Conservation (phyloP, 1,140 invertebrate species). For the Adelges cooleyi region DNA sequence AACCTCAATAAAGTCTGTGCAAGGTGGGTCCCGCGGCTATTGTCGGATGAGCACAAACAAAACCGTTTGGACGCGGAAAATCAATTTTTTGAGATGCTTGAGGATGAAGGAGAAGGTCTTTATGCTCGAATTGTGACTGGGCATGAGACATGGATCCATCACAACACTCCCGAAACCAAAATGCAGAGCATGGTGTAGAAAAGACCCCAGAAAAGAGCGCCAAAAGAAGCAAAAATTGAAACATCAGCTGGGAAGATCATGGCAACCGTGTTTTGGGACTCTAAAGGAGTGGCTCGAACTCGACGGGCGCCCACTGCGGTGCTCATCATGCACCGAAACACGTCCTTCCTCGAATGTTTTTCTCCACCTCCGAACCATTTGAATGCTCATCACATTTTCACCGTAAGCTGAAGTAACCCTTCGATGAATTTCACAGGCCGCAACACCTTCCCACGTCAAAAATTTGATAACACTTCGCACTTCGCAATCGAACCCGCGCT, state of each 20-base stretch:
- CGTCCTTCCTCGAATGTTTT: too few relatives aligned
- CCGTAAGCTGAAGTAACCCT: conserved; percentile 33
- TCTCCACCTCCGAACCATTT: too few relatives aligned
- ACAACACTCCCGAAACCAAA: conserved; percentile 36
- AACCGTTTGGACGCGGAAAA: neutral
- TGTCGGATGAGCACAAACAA: neutral
- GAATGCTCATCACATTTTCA: too few relatives aligned
- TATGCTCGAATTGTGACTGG: conserved; percentile 34
- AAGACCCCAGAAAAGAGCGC: conserved; percentile 24
- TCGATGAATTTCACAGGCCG: too few relatives aligned
- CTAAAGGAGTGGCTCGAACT: conserved; percentile 25
- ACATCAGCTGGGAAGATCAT: conserved; percentile 35
- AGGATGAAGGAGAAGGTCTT: neutral
- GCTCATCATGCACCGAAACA: too few relatives aligned
- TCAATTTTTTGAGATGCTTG: neutral
- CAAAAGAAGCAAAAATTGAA: conserved; percentile 33
- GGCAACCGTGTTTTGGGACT: conserved; percentile 33
- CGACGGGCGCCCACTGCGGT: too few relatives aligned
- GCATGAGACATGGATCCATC: conserved; percentile 37
- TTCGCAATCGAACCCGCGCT: conserved; percentile 32
- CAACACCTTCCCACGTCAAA: too few relatives aligned
- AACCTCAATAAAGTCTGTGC: conserved; percentile 5
- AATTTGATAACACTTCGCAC: too few relatives aligned
- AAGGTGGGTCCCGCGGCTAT: conserved; percentile 9
- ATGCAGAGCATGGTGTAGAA: conserved; percentile 34